Percentiles rank a stretch among this genome's conserved stretches.
These are phyloP conservation scores for Epizoanthus ramosus DNA, from an alignment of 92 coral and sea anemone genomes.

Conservation along the genomic window DNA sequence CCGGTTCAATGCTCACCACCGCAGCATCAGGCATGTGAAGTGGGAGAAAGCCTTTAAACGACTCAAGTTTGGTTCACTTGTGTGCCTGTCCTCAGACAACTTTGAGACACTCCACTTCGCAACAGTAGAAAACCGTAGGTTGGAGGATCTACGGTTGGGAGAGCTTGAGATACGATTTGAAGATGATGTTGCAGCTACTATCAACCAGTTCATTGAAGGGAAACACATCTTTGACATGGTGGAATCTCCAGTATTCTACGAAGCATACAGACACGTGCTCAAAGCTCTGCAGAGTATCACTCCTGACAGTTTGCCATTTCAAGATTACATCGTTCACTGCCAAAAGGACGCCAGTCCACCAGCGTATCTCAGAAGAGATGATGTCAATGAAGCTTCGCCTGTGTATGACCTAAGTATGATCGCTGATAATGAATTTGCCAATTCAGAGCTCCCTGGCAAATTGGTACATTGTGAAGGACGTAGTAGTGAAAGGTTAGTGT, in stretches of 20 bases:
- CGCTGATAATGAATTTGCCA: neutral
- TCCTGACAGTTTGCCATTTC: slow-evolving; percentile 70
- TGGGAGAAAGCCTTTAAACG: slow-evolving; percentile 76
- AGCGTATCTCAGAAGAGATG: slow-evolving; percentile 29
- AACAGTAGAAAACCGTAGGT: slow-evolving; percentile 79
- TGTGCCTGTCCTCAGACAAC: slow-evolving; percentile 78
- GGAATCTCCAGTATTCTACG: slow-evolving; percentile 81
- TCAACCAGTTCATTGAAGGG: slow-evolving; percentile 42
- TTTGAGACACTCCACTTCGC: slow-evolving; percentile 69
- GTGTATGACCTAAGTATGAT: slow-evolving; percentile 40
- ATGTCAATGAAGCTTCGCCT: slow-evolving; percentile 4
- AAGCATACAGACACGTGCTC: slow-evolving; percentile 84
- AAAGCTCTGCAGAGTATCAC: slow-evolving; percentile 65
- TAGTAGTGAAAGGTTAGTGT: neutral
- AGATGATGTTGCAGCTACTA: slow-evolving; percentile 14
- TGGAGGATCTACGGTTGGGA: slow-evolving; percentile 57
- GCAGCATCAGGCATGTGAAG: slow-evolving; percentile 49
- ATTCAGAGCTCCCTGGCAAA: neutral
- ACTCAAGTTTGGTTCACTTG: slow-evolving; percentile 75
- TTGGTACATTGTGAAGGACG: too few relatives aligned
- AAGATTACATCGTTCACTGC: slow-evolving; percentile 78
- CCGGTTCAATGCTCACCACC: slow-evolving; percentile 57
- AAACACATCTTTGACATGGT: slow-evolving; percentile 72
- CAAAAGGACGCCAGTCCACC: slow-evolving; percentile 61
- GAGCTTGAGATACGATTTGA: slow-evolving; percentile 76